Evolutionary conservation across 2,888 invertebrate genomes (phyloP).

Genomic region (Apodemia duryi): DNA sequence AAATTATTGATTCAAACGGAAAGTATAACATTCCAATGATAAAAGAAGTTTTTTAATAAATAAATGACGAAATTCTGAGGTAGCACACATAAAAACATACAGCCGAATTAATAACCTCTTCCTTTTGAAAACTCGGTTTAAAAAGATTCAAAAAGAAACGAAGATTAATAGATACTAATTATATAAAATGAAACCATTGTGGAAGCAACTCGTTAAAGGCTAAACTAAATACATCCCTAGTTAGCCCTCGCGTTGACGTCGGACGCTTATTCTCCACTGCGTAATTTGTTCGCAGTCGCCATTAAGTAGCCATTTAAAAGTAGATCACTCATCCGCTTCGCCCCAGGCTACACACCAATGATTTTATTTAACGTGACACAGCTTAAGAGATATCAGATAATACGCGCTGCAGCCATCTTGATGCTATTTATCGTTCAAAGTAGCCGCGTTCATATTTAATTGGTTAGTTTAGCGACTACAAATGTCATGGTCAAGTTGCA

Average conservation of each 20-base stretch:
- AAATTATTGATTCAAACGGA: too few relatives aligned
- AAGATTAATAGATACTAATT: background rate
- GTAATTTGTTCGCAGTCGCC: constrained; percentile 59
- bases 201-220: constrained; percentile 31
- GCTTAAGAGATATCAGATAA: constrained; percentile 63
- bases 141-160: background rate
- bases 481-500: constrained; percentile 17
- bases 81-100: too few relatives aligned
- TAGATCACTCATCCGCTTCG: constrained; percentile 54
- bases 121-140: too few relatives aligned
- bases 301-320: constrained; percentile 60
- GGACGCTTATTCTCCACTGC: constrained; percentile 42
- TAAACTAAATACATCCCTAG: constrained; percentile 29
- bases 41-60: too few relatives aligned
- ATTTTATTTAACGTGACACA: constrained; percentile 65
- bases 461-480: constrained; percentile 42
- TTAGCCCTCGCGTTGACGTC: constrained; percentile 29
- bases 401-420: constrained; percentile 56
- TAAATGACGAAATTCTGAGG: too few relatives aligned
- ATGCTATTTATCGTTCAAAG: constrained; percentile 54
- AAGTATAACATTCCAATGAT: too few relatives aligned
- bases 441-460: constrained; percentile 55
- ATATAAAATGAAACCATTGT: constrained; percentile 25
- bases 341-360: constrained; percentile 44
- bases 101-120: too few relatives aligned